Evolutionary conservation across 2,113 vertebrate species (phyloP).

Genomic region (Megatriorchis doriae): DNA sequence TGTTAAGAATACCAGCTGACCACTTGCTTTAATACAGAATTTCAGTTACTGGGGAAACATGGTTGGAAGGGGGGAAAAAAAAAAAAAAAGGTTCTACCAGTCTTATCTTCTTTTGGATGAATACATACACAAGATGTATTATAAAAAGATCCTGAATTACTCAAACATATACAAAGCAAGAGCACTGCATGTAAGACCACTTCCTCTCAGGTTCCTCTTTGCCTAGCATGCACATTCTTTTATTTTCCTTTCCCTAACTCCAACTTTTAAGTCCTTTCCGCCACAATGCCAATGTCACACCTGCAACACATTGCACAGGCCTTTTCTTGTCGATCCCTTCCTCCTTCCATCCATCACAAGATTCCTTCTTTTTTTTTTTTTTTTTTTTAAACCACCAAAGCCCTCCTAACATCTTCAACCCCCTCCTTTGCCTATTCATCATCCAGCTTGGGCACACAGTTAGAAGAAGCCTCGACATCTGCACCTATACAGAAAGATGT

Average conservation of each 20-base stretch:
- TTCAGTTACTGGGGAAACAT: background rate
- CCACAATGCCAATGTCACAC: background rate
- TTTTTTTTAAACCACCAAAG: background rate
- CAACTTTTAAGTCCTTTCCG: background rate
- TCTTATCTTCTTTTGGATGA: background rate
- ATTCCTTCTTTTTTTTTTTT: no score
- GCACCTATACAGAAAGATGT: fast-evolving
- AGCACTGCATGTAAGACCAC: background rate
- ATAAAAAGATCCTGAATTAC: background rate
- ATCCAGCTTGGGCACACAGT: background rate
- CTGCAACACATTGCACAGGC: background rate
- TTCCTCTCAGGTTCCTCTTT: background rate
- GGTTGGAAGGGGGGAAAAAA: no score
- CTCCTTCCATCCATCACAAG: background rate
- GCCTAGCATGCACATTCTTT: no score
- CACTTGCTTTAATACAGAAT: background rate
- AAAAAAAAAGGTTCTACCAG: background rate
- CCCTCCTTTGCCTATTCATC: background rate
- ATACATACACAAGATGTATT: no score
- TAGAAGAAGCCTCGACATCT: background rate
- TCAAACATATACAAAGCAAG: background rate
- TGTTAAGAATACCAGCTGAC: background rate
- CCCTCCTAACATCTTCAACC: background rate
- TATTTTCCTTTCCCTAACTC: no score
- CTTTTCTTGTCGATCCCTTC: background rate